Conservation (phyloP, 1,140 invertebrate genomes). For the Xylocopa sonorina region DNA sequence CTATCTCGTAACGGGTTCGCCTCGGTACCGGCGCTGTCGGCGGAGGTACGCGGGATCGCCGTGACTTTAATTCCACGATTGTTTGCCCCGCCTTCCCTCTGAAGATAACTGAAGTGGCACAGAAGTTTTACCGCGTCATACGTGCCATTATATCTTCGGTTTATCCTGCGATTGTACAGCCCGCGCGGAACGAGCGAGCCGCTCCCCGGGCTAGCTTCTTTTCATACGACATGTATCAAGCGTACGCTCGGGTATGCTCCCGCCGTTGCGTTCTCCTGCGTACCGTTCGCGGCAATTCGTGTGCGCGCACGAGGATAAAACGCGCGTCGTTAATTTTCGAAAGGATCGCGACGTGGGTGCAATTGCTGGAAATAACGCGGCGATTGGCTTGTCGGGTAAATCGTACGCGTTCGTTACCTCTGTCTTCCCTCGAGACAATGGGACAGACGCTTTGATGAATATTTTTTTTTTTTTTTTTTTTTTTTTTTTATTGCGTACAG, state of each 20-base stretch:
- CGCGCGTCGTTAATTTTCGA: background rate
- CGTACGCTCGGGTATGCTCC: too few relatives aligned
- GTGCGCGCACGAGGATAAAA: background rate
- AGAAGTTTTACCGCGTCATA: constrained; percentile 52
- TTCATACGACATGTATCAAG: constrained; percentile 28
- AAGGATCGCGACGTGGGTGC: too few relatives aligned
- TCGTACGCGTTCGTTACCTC: too few relatives aligned
- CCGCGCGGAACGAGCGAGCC: background rate
- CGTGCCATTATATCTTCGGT: constrained; percentile 47
- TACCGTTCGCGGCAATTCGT: background rate
- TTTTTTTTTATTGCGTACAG: too few relatives aligned
- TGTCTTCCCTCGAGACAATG: too few relatives aligned
- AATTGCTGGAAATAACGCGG: too few relatives aligned
- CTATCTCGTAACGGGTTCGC: constrained; percentile 34
- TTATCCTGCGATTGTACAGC: constrained; percentile 40
- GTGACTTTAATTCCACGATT: constrained; percentile 54
- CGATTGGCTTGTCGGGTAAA: too few relatives aligned
- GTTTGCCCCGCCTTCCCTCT: constrained; percentile 53
- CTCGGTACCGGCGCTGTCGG: background rate
- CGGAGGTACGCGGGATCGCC: constrained; percentile 43
- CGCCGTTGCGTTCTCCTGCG: too few relatives aligned
- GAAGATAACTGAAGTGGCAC: constrained; percentile 55
- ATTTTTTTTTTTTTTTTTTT: too few relatives aligned
- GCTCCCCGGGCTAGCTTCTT: background rate
- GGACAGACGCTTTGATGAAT: too few relatives aligned